Evolutionary conservation across 2,888 invertebrate genomes (phyloP).

Genomic region (Silvanus unidentatus): DNA sequence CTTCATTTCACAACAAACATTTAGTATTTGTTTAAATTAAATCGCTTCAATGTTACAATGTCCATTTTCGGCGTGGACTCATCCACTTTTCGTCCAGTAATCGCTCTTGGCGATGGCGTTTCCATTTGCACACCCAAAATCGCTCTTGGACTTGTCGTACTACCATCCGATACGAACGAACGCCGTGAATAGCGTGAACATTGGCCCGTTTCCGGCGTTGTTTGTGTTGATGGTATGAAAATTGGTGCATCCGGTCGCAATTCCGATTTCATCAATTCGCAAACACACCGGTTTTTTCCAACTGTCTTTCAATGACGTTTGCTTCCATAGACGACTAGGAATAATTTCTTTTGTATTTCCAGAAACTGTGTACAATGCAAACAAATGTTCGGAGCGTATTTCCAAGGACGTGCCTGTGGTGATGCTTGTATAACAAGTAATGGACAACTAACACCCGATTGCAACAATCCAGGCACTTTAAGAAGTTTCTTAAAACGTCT

Average conservation of each 20-base stretch:
- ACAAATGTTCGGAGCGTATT: constrained; percentile 81
- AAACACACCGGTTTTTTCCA: no score
- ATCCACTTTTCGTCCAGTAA: neutral
- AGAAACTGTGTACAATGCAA: constrained; percentile 87
- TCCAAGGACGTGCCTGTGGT: constrained; percentile 80
- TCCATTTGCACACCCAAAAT: constrained; percentile 1
- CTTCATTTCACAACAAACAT: neutral
- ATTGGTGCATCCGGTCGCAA: constrained; percentile 3
- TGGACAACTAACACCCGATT: constrained; percentile 79
- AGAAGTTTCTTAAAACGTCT: constrained; percentile 40
- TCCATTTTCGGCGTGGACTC: neutral
- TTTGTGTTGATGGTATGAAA: neutral
- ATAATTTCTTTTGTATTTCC: constrained; percentile 55
- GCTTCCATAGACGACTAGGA: neutral
- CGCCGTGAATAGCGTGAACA: constrained; percentile 15
- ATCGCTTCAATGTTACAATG: neutral
- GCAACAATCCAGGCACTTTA: constrained; percentile 54
- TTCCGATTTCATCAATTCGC: neutral
- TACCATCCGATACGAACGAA: neutral
- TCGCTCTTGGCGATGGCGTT: no score
- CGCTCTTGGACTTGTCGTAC: neutral
- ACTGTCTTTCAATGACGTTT: no score
- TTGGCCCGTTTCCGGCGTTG: constrained; percentile 5
- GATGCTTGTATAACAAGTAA: constrained; percentile 78
- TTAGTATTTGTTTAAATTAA: neutral